Evolutionary conservation across 2,113 vertebrate genomes (phyloP).

Genomic region (Falco punctatus): DNA sequence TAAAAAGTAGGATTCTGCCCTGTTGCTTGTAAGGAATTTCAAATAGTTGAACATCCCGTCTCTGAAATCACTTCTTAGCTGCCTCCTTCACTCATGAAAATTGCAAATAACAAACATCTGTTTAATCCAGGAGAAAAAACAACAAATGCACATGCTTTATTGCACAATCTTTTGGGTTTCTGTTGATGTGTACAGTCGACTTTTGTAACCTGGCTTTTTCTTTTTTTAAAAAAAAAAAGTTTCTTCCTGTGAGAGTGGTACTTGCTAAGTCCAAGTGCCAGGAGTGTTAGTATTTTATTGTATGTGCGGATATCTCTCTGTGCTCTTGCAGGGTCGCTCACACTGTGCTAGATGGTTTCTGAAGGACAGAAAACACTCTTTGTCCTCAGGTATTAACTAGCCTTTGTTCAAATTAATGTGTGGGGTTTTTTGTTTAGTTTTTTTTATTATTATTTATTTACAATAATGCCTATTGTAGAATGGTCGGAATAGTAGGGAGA

Average conservation of each 20-base stretch:
- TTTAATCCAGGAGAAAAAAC: neutral
- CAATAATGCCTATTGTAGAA: neutral
- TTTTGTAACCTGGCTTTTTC: neutral
- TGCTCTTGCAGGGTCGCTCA: neutral
- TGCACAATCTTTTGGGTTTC: constrained; percentile 23
- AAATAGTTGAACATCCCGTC: neutral
- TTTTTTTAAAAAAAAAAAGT: neutral
- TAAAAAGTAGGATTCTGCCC: constrained; percentile 25
- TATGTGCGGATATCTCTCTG: neutral
- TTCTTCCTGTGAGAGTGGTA: neutral
- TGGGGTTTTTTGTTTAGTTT: neutral
- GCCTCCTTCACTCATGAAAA: neutral
- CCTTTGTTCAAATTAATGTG: neutral
- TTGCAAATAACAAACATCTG: constrained; percentile 61
- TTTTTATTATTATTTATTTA: neutral
- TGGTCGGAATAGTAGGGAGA: neutral
- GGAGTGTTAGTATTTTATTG: neutral
- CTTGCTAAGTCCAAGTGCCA: neutral
- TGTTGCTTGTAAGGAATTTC: constrained; percentile 12
- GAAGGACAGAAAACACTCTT: neutral
- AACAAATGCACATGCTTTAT: constrained; percentile 11
- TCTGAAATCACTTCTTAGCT: constrained; percentile 27
- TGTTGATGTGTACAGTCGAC: neutral
- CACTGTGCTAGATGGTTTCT: neutral
- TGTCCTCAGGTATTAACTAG: constrained; percentile 1